Base-by-base conservation (phyloP, 2,113 vertebrate species). In the Thunnus maccoyii region DNA sequence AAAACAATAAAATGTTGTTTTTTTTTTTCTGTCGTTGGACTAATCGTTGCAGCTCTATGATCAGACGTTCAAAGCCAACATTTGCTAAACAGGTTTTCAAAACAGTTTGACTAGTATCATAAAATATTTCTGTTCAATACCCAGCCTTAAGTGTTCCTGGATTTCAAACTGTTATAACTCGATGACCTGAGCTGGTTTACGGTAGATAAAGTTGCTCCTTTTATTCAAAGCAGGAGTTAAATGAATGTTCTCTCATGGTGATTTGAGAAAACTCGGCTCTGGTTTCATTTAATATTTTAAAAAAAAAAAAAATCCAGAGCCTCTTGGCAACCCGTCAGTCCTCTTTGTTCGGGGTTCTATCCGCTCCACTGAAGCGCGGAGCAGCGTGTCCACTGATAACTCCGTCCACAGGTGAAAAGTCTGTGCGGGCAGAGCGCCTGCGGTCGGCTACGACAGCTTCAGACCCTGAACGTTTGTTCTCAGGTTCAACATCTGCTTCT, bases 401-500 rank as follows among this genome's bases (percentile, higher is more conserved):
- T 1, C 27, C 66, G 4, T 10, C 18, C 15, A 12, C 46, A 2
- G 36, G 50, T 9, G 36, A 57, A 80, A 27, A 80, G 80, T 85
- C 78, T 32, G 47, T 67, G 51, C 0, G 5, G n/a, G 44, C 62
- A 2, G 60, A 55, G 47, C 3, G 2, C 18, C 18, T 18, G 1
- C 44, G 0, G 32, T 6, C 11, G 0, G 48, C 47, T 71, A 90
- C 54, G 95, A 97, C 1, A 99, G 95, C 84, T 98, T 99, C 62
- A 99, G 83, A 13, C 97, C 97, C 75, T 97, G 97, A 32, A 99
- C 0, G 0, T 97, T 99, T 4, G 92, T 95, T 74, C 94, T 95
- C 74, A 99, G 86, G 85, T 95, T 96, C 48, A 97, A 86, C 81
- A 98, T 88, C 84, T 98, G 97, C 77, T 97, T 98, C 81, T 99